Conservation (phyloP, 2,113 vertebrate species). For the Oryzias javanicus region DNA sequence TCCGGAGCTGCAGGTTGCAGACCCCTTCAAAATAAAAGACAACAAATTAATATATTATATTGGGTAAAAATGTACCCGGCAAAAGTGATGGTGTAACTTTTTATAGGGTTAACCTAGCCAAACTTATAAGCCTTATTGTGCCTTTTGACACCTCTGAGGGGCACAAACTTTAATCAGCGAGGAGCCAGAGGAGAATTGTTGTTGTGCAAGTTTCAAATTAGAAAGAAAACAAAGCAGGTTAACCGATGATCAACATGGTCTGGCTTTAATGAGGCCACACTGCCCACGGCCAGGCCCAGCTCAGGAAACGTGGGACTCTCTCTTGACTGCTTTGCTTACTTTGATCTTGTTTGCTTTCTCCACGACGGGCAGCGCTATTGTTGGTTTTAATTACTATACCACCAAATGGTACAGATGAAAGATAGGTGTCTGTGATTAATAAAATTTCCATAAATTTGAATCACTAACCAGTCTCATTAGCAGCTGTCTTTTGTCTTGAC, state of each 20-base stretch:
- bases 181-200: conserved; percentile 78
- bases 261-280: conserved; percentile 92
- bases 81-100: too few species aligned
- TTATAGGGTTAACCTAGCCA: conserved; percentile 23
- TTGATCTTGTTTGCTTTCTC: conserved; percentile 89
- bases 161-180: conserved; percentile 83
- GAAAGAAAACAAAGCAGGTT: conserved; percentile 96
- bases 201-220: conserved; percentile 87
- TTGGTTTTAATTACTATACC: conserved; percentile 98
- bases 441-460: conserved; percentile 99
- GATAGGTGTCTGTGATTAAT: conserved; percentile 99
- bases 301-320: conserved; percentile 86
- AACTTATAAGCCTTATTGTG: conserved; percentile 52
- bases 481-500: conserved; percentile 89
- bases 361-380: conserved; percentile 88
- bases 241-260: conserved; percentile 97
- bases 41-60: too few species aligned
- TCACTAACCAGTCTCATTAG: conserved; percentile 98
- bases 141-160: conserved; percentile 74
- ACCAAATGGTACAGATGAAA: conserved; percentile 97
- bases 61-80: too few species aligned
- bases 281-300: conserved; percentile 88
- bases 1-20: too few species aligned
- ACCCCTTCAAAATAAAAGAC: too few species aligned
- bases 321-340: conserved; percentile 85